Conservation (phyloP, 2,113 vertebrate species). For the Marmota monax region DNA sequence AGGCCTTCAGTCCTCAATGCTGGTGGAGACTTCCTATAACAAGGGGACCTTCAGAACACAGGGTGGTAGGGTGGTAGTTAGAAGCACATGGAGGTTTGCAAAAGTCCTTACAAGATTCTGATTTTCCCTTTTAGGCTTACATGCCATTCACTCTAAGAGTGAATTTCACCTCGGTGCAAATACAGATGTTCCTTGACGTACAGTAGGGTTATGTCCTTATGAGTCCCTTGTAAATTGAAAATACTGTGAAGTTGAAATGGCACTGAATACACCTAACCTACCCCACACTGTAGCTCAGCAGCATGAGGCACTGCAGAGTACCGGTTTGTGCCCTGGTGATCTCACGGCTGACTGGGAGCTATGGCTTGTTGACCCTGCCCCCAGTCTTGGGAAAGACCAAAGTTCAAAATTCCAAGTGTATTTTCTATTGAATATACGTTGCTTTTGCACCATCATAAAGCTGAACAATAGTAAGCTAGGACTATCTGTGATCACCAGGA, state of each 20-base stretch:
- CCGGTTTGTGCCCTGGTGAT: neutral
- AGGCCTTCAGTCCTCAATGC: no score
- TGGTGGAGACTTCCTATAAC: neutral
- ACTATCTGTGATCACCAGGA: neutral
- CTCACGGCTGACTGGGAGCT: neutral
- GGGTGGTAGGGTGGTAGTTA: rapidly evolving
- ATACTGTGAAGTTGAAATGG: neutral
- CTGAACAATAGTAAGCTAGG: neutral
- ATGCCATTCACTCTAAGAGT: neutral
- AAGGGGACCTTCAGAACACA: neutral
- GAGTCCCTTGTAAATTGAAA: neutral
- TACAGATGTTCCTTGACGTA: neutral
- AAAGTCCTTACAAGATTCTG: neutral
- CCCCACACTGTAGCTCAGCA: no score
- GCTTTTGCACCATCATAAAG: neutral
- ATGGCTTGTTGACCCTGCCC: rapidly evolving
- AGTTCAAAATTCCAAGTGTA: neutral
- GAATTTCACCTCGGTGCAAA: neutral
- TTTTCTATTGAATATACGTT: neutral
- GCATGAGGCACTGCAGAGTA: neutral
- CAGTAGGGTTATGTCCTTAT: neutral
- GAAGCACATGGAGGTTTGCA: neutral
- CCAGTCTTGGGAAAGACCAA: neutral
- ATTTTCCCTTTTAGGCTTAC: neutral
- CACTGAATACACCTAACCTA: neutral